Evolutionary conservation across 2,888 invertebrate species (phyloP), one percentile per base, ranked within the genome.

Genomic region (Drosophila imparisetae): DNA sequence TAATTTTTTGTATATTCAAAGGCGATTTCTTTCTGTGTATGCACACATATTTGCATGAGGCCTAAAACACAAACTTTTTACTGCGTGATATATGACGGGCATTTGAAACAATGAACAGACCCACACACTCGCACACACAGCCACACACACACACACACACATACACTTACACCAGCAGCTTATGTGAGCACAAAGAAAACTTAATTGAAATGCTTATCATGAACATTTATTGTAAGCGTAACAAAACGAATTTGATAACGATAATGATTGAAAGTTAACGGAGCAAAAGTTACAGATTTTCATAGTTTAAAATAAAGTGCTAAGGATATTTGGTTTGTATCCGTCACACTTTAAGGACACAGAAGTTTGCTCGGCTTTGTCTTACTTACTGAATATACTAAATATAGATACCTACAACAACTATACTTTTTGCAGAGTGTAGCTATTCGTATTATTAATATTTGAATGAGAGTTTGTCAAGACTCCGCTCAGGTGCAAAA

Each of bases 91-190:
- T 78, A 67, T 66, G 66, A 75, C 49, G 61, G 57, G 61, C 63
- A 76, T 78, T 66, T 62, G 49, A 66, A 63, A 74, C 68, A 76
- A 78, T 67, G 60, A 60, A 60, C 58, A 52, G 53, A 7, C 74
- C 38, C n/a, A 36, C 48, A 78, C 60, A 70, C 32, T 11, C 55
- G 27, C 24, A 53, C 21, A 15, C 10, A 5, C 1, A 24, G 4
- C 18, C 7, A 24, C 40, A 32, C 32, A 32, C 11, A 64, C 11
- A 64, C 53, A 72, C 40, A 42, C 13, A 45, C 13, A 6, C n/a
- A 7, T 2, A 45, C 45, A 13, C 24, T 2, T 5, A 24, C 45
- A 24, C 24, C 21, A 48, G n/a, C 4, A 38, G 48, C 48, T 52
- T 15, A 40, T n/a, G 1, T n/a, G 21, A 62, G 29, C 15, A n/a